These are phyloP conservation scores for Isotomurus palustris DNA, from an alignment of 2,888 invertebrate species.

Conservation along the genomic window DNA sequence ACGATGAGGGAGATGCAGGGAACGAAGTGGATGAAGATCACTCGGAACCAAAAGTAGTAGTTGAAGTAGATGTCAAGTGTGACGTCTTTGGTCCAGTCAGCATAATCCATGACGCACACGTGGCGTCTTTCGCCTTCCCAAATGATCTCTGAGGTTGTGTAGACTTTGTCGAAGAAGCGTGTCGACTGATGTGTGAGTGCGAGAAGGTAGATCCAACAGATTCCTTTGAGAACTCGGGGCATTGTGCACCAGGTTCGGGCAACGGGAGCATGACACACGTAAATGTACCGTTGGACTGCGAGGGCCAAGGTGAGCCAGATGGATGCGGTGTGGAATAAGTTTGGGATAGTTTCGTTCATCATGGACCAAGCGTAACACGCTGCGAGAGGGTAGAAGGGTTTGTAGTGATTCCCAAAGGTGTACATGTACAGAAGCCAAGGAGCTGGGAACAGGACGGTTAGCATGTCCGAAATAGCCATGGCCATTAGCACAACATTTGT, in stretches of 20 bases:
- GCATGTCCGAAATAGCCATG: constrained; percentile 94
- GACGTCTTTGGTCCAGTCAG: constrained; percentile 65
- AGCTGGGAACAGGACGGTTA: constrained; percentile 83
- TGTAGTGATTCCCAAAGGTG: constrained; percentile 80
- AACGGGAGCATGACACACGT: constrained; percentile 86
- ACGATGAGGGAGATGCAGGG: constrained; percentile 85
- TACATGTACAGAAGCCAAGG: constrained; percentile 91
- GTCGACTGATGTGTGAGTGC: constrained; percentile 79
- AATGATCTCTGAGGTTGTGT: constrained; percentile 59
- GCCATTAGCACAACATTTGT: constrained; percentile 88
- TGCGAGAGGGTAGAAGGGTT: constrained; percentile 67
- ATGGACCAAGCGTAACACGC: constrained; percentile 71
- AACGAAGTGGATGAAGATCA: constrained; percentile 83
- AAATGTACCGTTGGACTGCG: constrained; percentile 89
- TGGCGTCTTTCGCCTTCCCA: constrained; percentile 60
- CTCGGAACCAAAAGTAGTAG: constrained; percentile 76
- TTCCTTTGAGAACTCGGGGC: constrained; percentile 52
- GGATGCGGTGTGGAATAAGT: constrained; percentile 87
- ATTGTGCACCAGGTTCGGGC: constrained; percentile 69
- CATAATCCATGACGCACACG: constrained; percentile 50
- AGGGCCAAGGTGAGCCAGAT: constrained; percentile 88
- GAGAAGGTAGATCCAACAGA: constrained; percentile 61
- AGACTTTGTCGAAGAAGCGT: constrained; percentile 70
- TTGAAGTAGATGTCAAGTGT: constrained; percentile 74
- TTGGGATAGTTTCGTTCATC: constrained; percentile 64